These are phyloP conservation scores for Augiades crinisus DNA, from an alignment of 2,888 invertebrate species.

Conservation along the genomic window DNA sequence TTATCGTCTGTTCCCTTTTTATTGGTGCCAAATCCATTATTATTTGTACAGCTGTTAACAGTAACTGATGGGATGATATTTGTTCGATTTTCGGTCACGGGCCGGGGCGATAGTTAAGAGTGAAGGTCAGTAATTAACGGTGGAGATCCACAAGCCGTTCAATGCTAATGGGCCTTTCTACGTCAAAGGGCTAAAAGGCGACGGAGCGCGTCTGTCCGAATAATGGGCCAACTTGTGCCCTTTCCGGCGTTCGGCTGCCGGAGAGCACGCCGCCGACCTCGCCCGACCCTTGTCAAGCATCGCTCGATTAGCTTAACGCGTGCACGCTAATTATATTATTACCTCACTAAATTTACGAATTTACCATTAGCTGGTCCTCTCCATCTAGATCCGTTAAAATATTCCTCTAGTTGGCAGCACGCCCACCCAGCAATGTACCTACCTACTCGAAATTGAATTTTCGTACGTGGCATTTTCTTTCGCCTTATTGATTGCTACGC, in stretches of 20 bases:
- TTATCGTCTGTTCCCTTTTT: constrained; percentile 27
- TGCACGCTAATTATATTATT: constrained; percentile 37
- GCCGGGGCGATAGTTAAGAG: constrained; percentile 54
- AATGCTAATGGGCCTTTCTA: constrained; percentile 76
- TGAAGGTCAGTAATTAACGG: constrained; percentile 74
- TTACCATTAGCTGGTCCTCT: not conserved
- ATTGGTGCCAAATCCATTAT: constrained; percentile 20
- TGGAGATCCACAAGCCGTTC: constrained; percentile 74
- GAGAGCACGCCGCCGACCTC: constrained; percentile 56
- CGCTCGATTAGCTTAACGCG: constrained; percentile 73
- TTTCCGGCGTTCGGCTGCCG: constrained; percentile 45
- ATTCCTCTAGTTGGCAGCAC: not conserved
- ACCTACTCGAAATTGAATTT: not conserved
- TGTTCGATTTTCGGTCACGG: constrained; percentile 16
- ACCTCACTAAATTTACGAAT: constrained; percentile 4
- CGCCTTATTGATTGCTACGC: constrained; percentile 22
- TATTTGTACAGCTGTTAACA: constrained; percentile 10
- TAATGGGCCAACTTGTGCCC: constrained; percentile 70
- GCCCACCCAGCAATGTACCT: not conserved
- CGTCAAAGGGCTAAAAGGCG: constrained; percentile 78
- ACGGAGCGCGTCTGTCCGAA: constrained; percentile 75
- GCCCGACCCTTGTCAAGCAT: constrained; percentile 73
- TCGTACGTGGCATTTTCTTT: not conserved
- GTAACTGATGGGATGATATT: constrained; percentile 14
- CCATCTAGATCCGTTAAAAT: not conserved